These are phyloP conservation scores for Sula dactylatra DNA, from an alignment of 2,113 vertebrate genomes.

Conservation along the genomic window DNA sequence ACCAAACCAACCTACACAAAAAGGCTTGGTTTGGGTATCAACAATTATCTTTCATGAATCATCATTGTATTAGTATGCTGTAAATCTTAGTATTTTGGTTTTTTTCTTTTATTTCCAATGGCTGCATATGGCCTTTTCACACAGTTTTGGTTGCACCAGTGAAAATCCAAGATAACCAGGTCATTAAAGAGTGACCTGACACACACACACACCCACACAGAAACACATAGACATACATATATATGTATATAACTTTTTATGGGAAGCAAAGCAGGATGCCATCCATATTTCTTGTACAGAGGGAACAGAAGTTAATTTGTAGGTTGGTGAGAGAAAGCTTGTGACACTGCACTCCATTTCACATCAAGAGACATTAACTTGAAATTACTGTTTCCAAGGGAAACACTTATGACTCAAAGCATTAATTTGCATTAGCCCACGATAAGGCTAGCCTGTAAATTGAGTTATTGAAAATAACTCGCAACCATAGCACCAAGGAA, in stretches of 20 bases:
- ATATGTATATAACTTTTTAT: not conserved
- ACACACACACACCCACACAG: not conserved
- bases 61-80: not conserved
- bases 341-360: constrained; percentile 67
- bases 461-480: constrained; percentile 66
- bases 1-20: not conserved
- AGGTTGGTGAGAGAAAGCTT: constrained; percentile 47
- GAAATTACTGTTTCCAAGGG: constrained; percentile 68
- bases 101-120: not conserved
- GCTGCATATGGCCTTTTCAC: not conserved
- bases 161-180: not conserved
- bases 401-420: constrained; percentile 67
- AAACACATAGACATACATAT: not conserved
- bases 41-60: not conserved
- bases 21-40: not conserved
- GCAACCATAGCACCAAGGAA: constrained; percentile 39
- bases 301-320: constrained; percentile 54
- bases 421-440: constrained; percentile 64
- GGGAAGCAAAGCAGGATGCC: not conserved
- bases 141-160: not conserved
- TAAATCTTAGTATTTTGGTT: not conserved
- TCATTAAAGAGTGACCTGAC: not conserved
- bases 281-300: not conserved
- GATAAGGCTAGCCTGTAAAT: constrained; percentile 62
- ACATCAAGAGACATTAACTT: constrained; percentile 67